Evolutionary conservation across 64 coral and sea anemone genomes (phyloP).

Genomic region (Montipora capricornis): DNA sequence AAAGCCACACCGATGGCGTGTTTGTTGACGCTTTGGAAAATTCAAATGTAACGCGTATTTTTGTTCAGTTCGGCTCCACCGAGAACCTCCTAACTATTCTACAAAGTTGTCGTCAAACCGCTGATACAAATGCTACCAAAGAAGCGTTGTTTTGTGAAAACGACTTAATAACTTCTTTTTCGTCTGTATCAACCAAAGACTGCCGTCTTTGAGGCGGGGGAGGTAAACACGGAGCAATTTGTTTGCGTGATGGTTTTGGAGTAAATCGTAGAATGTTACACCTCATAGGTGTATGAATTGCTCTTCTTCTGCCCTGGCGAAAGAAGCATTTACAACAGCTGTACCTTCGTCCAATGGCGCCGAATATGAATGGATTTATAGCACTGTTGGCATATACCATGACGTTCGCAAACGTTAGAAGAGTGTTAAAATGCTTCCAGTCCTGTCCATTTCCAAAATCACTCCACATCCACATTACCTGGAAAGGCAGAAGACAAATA

Average conservation of each 20-base stretch:
- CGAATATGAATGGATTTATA: conserved; percentile 79
- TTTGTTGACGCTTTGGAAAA: too few relatives aligned
- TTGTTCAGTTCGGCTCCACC: too few relatives aligned
- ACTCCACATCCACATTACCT: conserved; percentile 74
- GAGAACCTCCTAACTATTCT: too few relatives aligned
- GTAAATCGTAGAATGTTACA: neutral
- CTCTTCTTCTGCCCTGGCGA: neutral
- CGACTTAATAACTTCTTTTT: too few relatives aligned
- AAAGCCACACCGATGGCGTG: too few relatives aligned
- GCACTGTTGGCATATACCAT: conserved; percentile 70
- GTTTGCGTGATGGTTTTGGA: neutral
- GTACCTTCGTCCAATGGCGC: conserved; percentile 33
- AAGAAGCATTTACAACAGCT: neutral
- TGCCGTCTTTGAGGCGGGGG: too few relatives aligned
- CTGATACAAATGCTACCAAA: too few relatives aligned
- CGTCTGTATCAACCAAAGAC: too few relatives aligned
- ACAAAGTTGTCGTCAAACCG: too few relatives aligned
- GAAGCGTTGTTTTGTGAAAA: too few relatives aligned
- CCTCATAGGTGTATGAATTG: neutral
- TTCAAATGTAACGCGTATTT: too few relatives aligned
- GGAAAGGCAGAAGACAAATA: conserved; percentile 65
- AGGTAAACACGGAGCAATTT: too few relatives aligned
- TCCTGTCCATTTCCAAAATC: conserved; percentile 51
- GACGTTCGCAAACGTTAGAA: conserved; percentile 67
- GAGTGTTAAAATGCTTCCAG: conserved; percentile 27